These are phyloP conservation scores for Leptinotarsa texana DNA, from an alignment of 1,140 invertebrate species.

Conservation along the genomic window DNA sequence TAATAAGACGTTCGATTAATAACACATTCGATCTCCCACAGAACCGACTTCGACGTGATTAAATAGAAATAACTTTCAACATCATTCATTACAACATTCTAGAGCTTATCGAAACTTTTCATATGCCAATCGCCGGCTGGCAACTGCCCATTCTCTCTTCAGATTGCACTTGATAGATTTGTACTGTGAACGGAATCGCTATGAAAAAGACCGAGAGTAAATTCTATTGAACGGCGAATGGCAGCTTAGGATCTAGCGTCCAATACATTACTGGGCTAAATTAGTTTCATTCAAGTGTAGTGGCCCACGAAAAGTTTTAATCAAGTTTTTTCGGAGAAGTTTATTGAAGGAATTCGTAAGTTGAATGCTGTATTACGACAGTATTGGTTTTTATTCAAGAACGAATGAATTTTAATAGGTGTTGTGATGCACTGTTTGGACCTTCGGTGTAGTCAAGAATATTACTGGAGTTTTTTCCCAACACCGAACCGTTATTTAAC, in stretches of 20 bases:
- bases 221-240: neutral
- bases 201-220: neutral
- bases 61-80: no score
- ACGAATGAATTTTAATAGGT: no score
- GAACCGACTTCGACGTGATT: no score
- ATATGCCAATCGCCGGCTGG: neutral
- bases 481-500: no score
- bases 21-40: no score
- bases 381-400: no score
- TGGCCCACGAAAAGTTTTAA: slow-evolving; percentile 8
- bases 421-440: no score
- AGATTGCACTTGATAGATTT: neutral
- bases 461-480: no score
- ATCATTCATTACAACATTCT: no score
- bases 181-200: neutral
- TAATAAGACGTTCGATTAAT: no score
- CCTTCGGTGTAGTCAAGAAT: no score
- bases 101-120: neutral
- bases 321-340: slow-evolving; percentile 5
- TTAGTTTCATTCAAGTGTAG: slow-evolving; percentile 16
- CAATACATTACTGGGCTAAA: slow-evolving; percentile 5
- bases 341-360: neutral
- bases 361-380: no score
- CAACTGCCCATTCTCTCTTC: slow-evolving; percentile 2
- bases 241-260: neutral